phyloP scores from a whole-genome alignment of 1,140 invertebrate species.

The Eufriesea mexicana region DNA sequence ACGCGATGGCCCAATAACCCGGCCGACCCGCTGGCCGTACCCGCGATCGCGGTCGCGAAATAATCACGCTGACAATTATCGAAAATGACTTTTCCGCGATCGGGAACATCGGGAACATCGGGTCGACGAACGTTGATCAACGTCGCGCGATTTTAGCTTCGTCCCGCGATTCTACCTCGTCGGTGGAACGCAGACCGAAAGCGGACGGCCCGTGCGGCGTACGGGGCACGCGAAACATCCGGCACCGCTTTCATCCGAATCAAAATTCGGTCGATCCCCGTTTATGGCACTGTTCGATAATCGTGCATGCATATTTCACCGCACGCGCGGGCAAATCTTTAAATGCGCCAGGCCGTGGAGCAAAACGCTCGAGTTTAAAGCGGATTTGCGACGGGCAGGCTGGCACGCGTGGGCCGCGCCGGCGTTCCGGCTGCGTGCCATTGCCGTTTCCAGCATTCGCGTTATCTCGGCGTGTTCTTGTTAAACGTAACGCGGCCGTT shows the following conservation, averaged over 20 bases:
- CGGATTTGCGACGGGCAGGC: slow-evolving; percentile 52
- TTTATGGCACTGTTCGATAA: slow-evolving; percentile 64
- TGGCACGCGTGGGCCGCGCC: slow-evolving; percentile 7
- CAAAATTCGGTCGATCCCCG: slow-evolving; percentile 57
- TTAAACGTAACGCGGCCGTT: neutral
- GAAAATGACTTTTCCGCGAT: slow-evolving; percentile 15
- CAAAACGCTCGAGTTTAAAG: slow-evolving; percentile 62
- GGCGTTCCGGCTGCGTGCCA: neutral
- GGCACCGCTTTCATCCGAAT: slow-evolving; percentile 59
- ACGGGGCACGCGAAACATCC: slow-evolving; percentile 23
- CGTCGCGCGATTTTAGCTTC: neutral
- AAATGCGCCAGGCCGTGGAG: slow-evolving; percentile 56
- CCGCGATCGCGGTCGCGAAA: neutral
- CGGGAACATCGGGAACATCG: neutral
- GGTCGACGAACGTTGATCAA: slow-evolving; percentile 3
- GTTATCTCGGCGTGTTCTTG: neutral
- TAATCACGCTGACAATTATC: slow-evolving; percentile 14
- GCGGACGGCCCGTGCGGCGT: neutral
- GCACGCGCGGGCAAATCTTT: slow-evolving; percentile 63
- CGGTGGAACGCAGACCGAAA: slow-evolving; percentile 8
- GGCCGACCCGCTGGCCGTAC: too few relatives aligned
- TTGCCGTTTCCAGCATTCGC: slow-evolving; percentile 43
- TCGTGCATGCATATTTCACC: slow-evolving; percentile 67
- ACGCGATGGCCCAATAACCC: too few relatives aligned
- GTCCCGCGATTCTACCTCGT: slow-evolving; percentile 8